phyloP scores from a whole-genome alignment of 2,113 vertebrate genomes.

The Grallaria varia region DNA sequence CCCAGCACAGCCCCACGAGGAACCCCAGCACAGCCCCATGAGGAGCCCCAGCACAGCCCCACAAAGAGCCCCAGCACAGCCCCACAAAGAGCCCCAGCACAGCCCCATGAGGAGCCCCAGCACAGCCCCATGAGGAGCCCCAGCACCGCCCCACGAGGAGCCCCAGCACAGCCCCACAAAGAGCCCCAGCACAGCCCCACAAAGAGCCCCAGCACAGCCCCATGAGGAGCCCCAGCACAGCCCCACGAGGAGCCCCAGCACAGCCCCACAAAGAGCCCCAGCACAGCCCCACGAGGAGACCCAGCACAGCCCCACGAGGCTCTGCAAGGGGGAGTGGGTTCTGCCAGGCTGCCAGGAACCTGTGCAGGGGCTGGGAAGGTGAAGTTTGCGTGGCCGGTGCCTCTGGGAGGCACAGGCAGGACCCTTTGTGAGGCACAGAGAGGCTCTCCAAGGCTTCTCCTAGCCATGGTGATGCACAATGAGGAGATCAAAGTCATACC shows the following conservation, averaged over 20 bases:
- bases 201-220: background rate
- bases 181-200: background rate
- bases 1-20: background rate
- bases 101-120: background rate
- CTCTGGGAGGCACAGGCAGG: background rate
- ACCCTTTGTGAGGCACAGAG: background rate
- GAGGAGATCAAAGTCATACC: slow-evolving; percentile 11
- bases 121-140: background rate
- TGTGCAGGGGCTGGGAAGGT: background rate
- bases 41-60: background rate
- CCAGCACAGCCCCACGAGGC: background rate
- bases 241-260: background rate
- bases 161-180: background rate
- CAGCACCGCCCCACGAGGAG: background rate
- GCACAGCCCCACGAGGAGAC: background rate
- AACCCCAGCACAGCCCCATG: background rate
- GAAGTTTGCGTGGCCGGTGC: background rate
- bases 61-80: background rate
- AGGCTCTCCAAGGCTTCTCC: background rate
- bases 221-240: background rate
- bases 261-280: background rate
- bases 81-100: background rate
- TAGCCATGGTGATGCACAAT: background rate
- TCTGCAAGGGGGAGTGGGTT: background rate
- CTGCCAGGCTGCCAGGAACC: background rate